Base-by-base conservation (phyloP, 1,140 invertebrate genomes). In the Manduca sexta region DNA sequence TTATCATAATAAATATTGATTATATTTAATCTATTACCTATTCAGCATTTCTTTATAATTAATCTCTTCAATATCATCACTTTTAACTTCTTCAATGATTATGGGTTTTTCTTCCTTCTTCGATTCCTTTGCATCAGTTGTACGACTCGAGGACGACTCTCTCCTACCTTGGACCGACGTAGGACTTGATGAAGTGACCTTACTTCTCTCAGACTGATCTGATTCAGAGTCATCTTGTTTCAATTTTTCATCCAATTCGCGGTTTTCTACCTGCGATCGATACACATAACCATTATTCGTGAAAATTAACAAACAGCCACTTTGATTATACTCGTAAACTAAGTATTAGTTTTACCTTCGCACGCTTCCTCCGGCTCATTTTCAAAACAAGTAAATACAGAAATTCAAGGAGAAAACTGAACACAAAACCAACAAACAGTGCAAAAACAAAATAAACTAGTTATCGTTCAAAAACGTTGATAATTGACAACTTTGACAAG, bases 361-460 rank as follows among this genome's bases (percentile, higher is more conserved):
- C 83, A 61, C 90, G 89, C 71, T 92, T 92, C 49, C 90, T 84
- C 34, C 90, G 88, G 74, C 90, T 92, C 91, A 92, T 92, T 75
- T 82, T 71, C 14, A 39, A 18, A 3, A 33, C 17, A 31, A 1
- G 14, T 30, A 43, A n/a, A 34, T 45, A 26, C n/a, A 29, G 15
- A 35, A 42, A 26, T n/a, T 42, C 7, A 16, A 34, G 3, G 11
- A 7, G 10, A 14, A 42, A 31, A 1, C 1, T 18, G 13, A 34
- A 10, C 29, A 33, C 14, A n/a, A 21, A 35, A 48, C 26, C 40
- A 41, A 39, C 35, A 45, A 10, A 17, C 13, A 52, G 54, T 46
- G 14, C 7, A 43, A 47, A 59, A 56, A 59, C 37, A 56, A 41
- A 45, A 43, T 45, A 45, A 45, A 11, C 30, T 10, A 17, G n/a